Evolutionary conservation across 2,113 vertebrate genomes (phyloP).

Genomic region (Myrmecophaga tridactyla): DNA sequence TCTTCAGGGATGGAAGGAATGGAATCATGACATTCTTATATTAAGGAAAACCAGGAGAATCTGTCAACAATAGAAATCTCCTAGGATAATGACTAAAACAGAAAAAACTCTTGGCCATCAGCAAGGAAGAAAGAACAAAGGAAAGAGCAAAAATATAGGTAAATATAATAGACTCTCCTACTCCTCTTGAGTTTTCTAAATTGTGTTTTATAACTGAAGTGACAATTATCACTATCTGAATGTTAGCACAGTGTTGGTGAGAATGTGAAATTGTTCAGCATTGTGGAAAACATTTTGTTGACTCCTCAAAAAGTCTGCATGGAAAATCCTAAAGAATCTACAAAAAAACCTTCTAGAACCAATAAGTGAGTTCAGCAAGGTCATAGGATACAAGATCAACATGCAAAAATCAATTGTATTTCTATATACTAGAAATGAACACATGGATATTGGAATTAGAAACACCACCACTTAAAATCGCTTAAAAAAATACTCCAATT

Average conservation of each 20-base stretch:
- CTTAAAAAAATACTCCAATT: neutral
- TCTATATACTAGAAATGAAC: neutral
- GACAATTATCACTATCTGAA: neutral
- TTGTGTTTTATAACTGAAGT: neutral
- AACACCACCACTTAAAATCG: neutral
- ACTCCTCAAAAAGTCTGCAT: neutral
- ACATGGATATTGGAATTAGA: neutral
- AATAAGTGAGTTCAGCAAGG: neutral
- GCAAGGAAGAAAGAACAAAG: conserved; percentile 23
- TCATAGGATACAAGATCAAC: neutral
- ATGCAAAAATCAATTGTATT: neutral
- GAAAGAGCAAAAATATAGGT: conserved; percentile 21
- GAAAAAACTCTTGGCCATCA: neutral
- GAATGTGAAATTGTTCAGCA: no score
- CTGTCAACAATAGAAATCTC: neutral
- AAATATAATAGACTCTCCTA: conserved; percentile 5
- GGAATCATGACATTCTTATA: neutral
- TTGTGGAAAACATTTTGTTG: no score
- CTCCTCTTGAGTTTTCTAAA: conserved; percentile 32
- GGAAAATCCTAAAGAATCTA: neutral
- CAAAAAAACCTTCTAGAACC: neutral
- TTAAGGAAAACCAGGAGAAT: neutral
- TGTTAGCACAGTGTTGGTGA: no score
- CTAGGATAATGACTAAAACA: neutral
- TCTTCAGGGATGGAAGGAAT: neutral